Conservation (phyloP, 2,888 invertebrate species). For the Sinhomidia bicolor region DNA sequence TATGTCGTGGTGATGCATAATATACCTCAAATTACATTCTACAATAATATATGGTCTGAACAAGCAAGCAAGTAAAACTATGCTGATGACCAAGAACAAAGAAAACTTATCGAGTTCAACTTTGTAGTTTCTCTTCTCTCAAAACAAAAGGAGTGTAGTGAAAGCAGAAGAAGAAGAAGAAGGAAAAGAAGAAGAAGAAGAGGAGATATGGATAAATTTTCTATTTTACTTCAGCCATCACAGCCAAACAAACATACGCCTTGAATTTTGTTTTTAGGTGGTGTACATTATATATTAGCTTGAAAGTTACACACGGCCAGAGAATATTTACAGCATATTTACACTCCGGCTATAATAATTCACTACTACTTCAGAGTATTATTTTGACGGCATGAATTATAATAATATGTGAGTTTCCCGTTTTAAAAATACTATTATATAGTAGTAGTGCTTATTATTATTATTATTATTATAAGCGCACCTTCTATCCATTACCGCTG, state of each 20-base stretch:
- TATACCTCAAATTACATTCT: not conserved
- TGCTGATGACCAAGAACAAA: slow-evolving; percentile 29
- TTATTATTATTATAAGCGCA: not conserved
- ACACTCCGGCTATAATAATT: too few species aligned
- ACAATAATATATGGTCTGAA: not conserved
- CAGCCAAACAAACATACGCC: not conserved
- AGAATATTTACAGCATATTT: too few species aligned
- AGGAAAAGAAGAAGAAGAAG: too few species aligned
- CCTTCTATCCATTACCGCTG: not conserved
- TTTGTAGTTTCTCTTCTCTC: not conserved
- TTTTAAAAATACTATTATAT: too few species aligned
- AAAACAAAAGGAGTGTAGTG: slow-evolving; percentile 38
- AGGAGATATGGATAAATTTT: slow-evolving; percentile 15
- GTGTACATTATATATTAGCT: not conserved
- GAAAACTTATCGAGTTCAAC: slow-evolving; percentile 10
- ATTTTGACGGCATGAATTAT: too few species aligned
- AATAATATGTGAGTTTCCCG: too few species aligned
- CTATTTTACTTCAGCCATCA: slow-evolving; percentile 2
- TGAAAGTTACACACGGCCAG: too few species aligned
- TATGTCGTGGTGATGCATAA: not conserved
- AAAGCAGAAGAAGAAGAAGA: not conserved
- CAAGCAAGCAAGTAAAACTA: not conserved
- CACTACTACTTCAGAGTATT: too few species aligned
- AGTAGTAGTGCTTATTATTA: not conserved
- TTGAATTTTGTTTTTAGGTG: not conserved